Evolutionary conservation across 1,140 invertebrate genomes (phyloP), one percentile per base, ranked within the genome.

Genomic region (Aphaenogaster ashmeadi): DNA sequence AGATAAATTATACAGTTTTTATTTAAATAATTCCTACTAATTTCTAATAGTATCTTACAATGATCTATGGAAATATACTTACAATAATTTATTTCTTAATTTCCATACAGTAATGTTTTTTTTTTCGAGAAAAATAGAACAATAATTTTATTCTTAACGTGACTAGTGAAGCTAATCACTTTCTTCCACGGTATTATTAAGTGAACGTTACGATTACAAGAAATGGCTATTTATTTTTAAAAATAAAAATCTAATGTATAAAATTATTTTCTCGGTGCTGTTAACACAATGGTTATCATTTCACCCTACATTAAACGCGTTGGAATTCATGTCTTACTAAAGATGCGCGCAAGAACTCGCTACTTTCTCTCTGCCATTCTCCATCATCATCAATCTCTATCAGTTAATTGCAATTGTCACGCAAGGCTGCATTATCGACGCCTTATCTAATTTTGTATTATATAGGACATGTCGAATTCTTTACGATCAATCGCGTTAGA

Each of bases 281-380:
- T 72, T 83, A 83, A 60, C 27, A 84, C 41, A 21, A 74, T 58
- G 27, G 21, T 74, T 21, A 69, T 8, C 33, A 60, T 84, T 81
- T 75, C 41, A 84, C 27, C 18, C 71, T 84, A 75, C 56, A 84
- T 84, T 84, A 74, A 84, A 75, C 54, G 33, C n/a, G 69, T 60
- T 84, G 69, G 80, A 84, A 84, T 84, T 84, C 44, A 44, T 36
- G n/a, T 62, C 52, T 74, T 60, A 60, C 69, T 75, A 84, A 84
- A 84, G 67, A 84, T 44, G 54, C 27, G 33, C 27, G 54, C n/a
- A 84, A 75, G 56, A 84, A 60, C 18, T 60, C 5, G 33, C 41
- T 84, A 75, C 80, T 84, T 84, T 84, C 80, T 84, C 80, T 84
- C 54, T 44, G 36, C 80, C 54, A 58, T 83, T 83, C 41, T 47